Conservation (phyloP, 1,140 invertebrate genomes). For the Drosophila hydei region DNA sequence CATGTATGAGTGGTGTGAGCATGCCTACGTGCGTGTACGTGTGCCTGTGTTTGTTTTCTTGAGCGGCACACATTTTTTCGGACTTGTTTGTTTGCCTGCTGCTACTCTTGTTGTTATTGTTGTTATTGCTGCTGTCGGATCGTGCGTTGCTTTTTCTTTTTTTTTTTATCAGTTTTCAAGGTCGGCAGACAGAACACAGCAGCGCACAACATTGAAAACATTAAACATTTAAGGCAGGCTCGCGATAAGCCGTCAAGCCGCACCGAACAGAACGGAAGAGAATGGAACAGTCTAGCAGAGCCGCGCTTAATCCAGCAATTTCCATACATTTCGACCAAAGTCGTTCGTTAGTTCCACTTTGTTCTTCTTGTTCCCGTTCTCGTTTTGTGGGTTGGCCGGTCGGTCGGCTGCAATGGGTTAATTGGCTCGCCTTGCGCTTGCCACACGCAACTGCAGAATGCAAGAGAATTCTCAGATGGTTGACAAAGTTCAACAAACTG, state of each 20-base stretch:
- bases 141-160: slow-evolving; percentile 18
- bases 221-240: slow-evolving; percentile 4
- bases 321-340: slow-evolving; percentile 4
- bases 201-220: slow-evolving; percentile 5
- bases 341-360: neutral
- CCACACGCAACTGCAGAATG: slow-evolving; percentile 14
- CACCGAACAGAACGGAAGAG: neutral
- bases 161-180: slow-evolving; percentile 44
- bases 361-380: neutral
- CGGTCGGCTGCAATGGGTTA: slow-evolving; percentile 29
- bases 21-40: neutral
- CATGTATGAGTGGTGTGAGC: no score
- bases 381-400: neutral
- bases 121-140: slow-evolving; percentile 4
- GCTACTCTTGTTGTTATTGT: neutral
- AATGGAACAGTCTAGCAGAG: slow-evolving; percentile 23
- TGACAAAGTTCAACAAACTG: slow-evolving; percentile 60
- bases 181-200: slow-evolving; percentile 26
- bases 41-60: slow-evolving; percentile 32
- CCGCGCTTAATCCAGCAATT: neutral
- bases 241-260: slow-evolving; percentile 42
- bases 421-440: slow-evolving; percentile 1
- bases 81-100: slow-evolving; percentile 37
- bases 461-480: slow-evolving; percentile 14
- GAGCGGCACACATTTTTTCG: slow-evolving; percentile 30